phyloP scores from a whole-genome alignment of 2,113 vertebrate genomes.

The Helogale parvula region DNA sequence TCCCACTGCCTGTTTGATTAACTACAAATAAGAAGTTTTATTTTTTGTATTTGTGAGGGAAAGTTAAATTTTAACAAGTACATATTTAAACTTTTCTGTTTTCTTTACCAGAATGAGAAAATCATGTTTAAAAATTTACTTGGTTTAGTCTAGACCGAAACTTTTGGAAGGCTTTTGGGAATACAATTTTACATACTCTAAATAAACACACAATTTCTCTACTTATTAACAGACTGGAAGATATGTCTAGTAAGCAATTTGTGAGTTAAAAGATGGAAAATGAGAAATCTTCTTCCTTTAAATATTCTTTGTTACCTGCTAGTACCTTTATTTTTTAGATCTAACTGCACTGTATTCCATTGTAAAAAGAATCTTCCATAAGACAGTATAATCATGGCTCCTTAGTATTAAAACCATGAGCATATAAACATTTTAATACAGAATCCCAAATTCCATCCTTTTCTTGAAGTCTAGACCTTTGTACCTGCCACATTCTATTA shows the following conservation, averaged over 20 bases:
- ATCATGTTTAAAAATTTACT: slow-evolving; percentile 40
- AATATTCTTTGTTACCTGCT: neutral
- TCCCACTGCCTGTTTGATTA: neutral
- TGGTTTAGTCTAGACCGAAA: neutral
- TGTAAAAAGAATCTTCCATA: neutral
- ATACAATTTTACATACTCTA: slow-evolving; percentile 37
- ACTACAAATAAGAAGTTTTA: slow-evolving; percentile 29
- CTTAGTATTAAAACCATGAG: slow-evolving; percentile 46
- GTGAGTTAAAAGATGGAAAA: neutral
- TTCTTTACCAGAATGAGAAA: slow-evolving; percentile 44
- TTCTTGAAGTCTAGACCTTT: slow-evolving; percentile 9
- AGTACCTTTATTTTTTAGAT: slow-evolving; percentile 11
- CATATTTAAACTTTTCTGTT: slow-evolving; percentile 46
- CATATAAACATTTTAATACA: neutral
- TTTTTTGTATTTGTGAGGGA: neutral
- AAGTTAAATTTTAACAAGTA: slow-evolving; percentile 34
- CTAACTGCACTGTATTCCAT: neutral
- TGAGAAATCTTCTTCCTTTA: neutral
- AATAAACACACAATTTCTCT: slow-evolving; percentile 8
- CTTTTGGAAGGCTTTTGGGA: slow-evolving; percentile 27
- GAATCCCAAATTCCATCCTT: slow-evolving; percentile 43
- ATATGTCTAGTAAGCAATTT: neutral
- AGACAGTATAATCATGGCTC: neutral
- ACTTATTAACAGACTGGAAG: slow-evolving; percentile 21
- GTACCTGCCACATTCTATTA: neutral